Evolutionary conservation across 64 coral and sea anemone species (phyloP), one percentile per base, ranked within the genome.

Genomic region (Montipora efflorescens): DNA sequence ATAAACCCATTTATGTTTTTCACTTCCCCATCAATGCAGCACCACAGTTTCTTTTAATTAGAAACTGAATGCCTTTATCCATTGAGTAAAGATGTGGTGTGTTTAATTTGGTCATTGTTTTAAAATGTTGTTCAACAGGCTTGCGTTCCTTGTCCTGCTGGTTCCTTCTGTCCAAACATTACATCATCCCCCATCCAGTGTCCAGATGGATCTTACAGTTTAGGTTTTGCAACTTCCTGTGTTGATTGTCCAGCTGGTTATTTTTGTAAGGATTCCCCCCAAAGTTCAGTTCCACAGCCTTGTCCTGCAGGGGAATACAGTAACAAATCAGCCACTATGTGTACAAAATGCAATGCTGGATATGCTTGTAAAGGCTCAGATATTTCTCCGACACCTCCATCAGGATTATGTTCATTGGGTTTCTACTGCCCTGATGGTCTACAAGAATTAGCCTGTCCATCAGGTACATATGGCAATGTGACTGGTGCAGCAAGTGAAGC

Each of bases 121-220:
- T 57, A 11, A 57, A 57, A 6, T 57, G 61, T 58, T 83, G 8
- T 76, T 70, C 20, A 47, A 0, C 55, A 99, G 98, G 90, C 74
- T 14, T 99, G 98, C 49, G 59, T 78, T 50, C 71, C 73, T 22
- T 99, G 98, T 81, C 98, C 98, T 55, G 74, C 87, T 19, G 98
- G 98, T 7, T 89, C 75, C 5, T 99, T 92, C 75, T 99, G 98
- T 77, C 95, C 98, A n/a, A 99, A 96, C 67, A 96, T 99, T 49
- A 94, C 98, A 55, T 7, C 85, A 53, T 59, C 55, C 36, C 95
- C 98, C 12, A 36, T 87, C 47, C 15, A 61, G 1, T 99, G 98
- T 12, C 20, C 9, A 36, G 21, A 75, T 76, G 98, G 98, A 15
- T 89, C 44, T 49, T 99, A 99, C 80, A 87, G 94, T 11, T 70